A percentile compares a stretch with the other conserved stretches of the same genome.
phyloP scores from a whole-genome alignment of 2,888 invertebrate genomes.

The Chouioia cunea region DNA sequence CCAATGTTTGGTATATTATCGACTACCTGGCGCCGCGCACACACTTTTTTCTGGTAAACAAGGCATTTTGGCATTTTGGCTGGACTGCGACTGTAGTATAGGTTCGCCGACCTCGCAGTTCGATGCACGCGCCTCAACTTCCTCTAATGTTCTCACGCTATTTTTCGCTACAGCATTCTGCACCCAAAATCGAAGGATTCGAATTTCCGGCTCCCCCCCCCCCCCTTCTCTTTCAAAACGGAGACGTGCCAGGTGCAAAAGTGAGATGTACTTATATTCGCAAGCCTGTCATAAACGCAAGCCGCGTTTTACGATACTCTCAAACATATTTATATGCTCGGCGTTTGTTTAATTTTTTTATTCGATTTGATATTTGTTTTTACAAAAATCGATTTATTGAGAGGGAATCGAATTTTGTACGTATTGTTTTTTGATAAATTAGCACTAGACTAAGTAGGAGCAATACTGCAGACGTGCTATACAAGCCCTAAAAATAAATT shows the following conservation, averaged over 20 bases:
- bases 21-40: slow-evolving; percentile 48
- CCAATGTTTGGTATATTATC: slow-evolving; percentile 43
- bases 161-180: slow-evolving; percentile 16
- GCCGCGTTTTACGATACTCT: slow-evolving; percentile 21
- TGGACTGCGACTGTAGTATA: slow-evolving; percentile 1
- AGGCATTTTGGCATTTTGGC: slow-evolving; percentile 40
- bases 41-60: slow-evolving; percentile 42
- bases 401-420: no score
- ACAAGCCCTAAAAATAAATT: slow-evolving; percentile 16
- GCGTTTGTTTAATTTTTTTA: background rate
- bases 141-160: slow-evolving; percentile 25
- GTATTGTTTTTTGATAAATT: no score
- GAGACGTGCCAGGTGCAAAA: background rate
- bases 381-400: no score
- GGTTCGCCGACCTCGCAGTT: slow-evolving; percentile 44
- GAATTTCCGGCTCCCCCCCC: slow-evolving; percentile 37
- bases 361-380: no score
- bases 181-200: slow-evolving; percentile 39
- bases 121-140: slow-evolving; percentile 3
- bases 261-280: background rate
- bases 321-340: background rate
- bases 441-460: no score
- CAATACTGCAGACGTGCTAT: background rate
- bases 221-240: no score
- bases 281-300: slow-evolving; percentile 21